These are phyloP conservation scores for Anarrhichthys ocellatus DNA, from an alignment of 2,113 vertebrate species.

Conservation along the genomic window DNA sequence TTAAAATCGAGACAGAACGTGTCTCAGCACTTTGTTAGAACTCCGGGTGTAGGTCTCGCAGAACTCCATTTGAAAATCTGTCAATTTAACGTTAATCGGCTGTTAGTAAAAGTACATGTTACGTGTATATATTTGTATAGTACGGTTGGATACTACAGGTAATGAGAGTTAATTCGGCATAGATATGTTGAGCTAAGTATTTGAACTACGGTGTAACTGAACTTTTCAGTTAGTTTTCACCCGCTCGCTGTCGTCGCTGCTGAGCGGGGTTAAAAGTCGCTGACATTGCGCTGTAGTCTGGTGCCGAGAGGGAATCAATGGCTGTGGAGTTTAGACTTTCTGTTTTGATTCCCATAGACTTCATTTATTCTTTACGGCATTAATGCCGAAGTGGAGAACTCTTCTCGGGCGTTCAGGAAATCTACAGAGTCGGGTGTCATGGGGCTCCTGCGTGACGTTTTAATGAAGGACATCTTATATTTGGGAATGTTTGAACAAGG, in stretches of 20 bases:
- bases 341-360: no score
- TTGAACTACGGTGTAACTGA: background rate
- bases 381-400: background rate
- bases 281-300: background rate
- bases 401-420: background rate
- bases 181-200: background rate
- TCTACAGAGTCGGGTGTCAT: accelerated
- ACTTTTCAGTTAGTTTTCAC: background rate
- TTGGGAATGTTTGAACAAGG: background rate
- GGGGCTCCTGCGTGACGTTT: accelerated
- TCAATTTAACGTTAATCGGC: background rate
- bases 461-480: background rate
- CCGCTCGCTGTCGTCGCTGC: background rate
- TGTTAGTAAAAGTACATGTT: background rate
- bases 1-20: no score
- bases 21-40: background rate
- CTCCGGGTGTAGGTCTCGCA: background rate
- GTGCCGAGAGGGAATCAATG: background rate
- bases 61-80: background rate
- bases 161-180: background rate
- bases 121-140: no score
- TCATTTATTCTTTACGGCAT: background rate
- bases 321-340: background rate
- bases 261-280: background rate
- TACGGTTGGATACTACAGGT: background rate